Evolutionary conservation across 2,113 vertebrate genomes (phyloP).

Genomic region (Pandion haliaetus): DNA sequence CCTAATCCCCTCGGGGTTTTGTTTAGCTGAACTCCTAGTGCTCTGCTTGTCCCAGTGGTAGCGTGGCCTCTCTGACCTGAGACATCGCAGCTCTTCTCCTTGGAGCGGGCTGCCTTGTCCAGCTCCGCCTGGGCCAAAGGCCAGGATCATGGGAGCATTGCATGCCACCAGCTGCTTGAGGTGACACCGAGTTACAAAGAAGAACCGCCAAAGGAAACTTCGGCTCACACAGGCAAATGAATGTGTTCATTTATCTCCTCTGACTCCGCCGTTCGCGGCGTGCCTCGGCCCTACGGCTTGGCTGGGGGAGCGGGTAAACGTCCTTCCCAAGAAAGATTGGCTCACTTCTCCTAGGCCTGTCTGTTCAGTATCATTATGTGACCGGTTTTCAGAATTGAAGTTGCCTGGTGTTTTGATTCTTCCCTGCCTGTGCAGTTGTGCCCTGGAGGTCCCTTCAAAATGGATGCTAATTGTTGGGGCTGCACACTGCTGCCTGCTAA

Average conservation of each 20-base stretch:
- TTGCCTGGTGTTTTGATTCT: constrained; percentile 82
- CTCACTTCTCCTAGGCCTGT: constrained; percentile 72
- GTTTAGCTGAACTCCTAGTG: constrained; percentile 81
- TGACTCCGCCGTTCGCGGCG: not conserved
- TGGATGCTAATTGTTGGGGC: constrained; percentile 98
- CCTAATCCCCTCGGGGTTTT: constrained; percentile 83
- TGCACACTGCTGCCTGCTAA: constrained; percentile 87
- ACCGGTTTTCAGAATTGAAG: constrained; percentile 78
- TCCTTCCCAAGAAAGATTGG: constrained; percentile 68
- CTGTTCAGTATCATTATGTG: constrained; percentile 80
- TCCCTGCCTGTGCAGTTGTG: constrained; percentile 85
- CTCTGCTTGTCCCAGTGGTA: constrained; percentile 81
- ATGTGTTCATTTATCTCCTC: constrained; percentile 83
- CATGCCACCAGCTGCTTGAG: constrained; percentile 94
- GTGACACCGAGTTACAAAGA: constrained; percentile 86
- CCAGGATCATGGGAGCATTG: constrained; percentile 82
- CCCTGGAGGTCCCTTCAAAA: constrained; percentile 91
- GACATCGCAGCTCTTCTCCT: constrained; percentile 84
- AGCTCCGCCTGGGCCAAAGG: constrained; percentile 89
- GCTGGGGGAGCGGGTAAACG: constrained; percentile 23
- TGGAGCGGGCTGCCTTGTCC: constrained; percentile 88
- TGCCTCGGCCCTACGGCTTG: constrained; percentile 46
- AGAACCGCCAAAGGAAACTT: constrained; percentile 76
- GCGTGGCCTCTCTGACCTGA: constrained; percentile 93
- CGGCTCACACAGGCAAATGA: constrained; percentile 69